Base-by-base conservation (phyloP, 2,888 invertebrate species). In the Eupithecia exiguata region DNA sequence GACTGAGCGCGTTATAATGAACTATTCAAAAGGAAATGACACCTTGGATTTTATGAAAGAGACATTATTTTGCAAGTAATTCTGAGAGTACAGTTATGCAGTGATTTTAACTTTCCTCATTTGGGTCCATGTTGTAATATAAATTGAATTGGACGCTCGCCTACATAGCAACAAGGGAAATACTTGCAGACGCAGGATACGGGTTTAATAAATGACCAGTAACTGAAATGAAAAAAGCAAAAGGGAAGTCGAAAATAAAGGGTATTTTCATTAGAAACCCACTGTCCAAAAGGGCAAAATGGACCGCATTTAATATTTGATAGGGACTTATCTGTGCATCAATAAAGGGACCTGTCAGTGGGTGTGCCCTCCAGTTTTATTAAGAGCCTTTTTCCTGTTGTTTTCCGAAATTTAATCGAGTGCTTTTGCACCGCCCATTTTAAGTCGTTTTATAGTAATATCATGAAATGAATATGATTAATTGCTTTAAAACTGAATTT, bases 21-120 rank as follows among this genome's bases (percentile, higher is more conserved):
- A 90, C 89, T 89, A 90, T 90, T 90, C 89, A 90, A 84, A 89
- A 88, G 88, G 87, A 88, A 89, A 90, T 90, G 89, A 89, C 91
- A 89, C 89, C 88, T 89, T 84, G 86, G 87, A 85, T 88, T 89
- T 90, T 87, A 89, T 89, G 89, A 90, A 90, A 88, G 88, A 84
- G 77, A 81, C 81, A 87, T 86, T 87, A 86, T 85, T 85, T 85
- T 79, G 74, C 77, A 66, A 36, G 67, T 30, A 43, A 71, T 63
- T 74, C 69, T 63, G 25, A 74, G 71, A 70, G 70, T 63, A 65
- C 49, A 61, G 68, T 43, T 70, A 43, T 10, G 72, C 68, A 71
- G 72, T 65, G 65, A 25, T 62, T 71, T 61, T 25, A 25, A n/a
- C 30, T 67, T 74, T 75, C 61, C 68, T 70, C 36, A 66, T 74